Base-by-base conservation (phyloP, 1,140 invertebrate species). In the Pantala flavescens region DNA sequence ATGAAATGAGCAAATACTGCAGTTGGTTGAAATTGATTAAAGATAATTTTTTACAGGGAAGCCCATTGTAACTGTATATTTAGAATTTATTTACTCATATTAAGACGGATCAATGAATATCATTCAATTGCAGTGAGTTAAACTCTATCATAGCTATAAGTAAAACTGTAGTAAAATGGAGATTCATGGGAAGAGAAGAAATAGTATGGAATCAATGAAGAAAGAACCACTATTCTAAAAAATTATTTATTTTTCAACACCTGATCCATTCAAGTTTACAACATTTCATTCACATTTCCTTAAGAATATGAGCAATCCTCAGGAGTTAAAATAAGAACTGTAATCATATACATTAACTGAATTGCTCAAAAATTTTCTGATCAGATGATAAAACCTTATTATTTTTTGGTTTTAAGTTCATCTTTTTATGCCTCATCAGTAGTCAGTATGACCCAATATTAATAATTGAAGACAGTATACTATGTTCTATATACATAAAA, bases 231-330 rank as follows among this genome's bases (percentile, higher is more conserved):
- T 36, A 36, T 36, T 63, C 49, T 63, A 63, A 63, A 63, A 63
- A 63, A 63, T 63, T 63, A 63, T 63, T 63, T 63, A 63, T 63
- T 63, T 36, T 63, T 63, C 49, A 63, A 63, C 49, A 63, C 49
- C 49, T 63, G n/a, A 63, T 63, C 49, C 49, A 63, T 63, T 63
- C 49, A 63, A 63, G 14, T 63, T 63, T 63, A 63, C 49, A 63
- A 63, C 49, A 63, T 63, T 63, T 63, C 49, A 63, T 63, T 63
- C 49, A 63, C 49, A 63, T 63, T 19, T 63, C n/a, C 49, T 19
- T 63, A 19, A 63, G 49, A 63, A 63, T 16, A 63, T 63, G 49
- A 63, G 49, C 49, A 63, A 63, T 21, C 49, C 49, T 63, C 49
- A 63, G 49, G 49, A 63, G n/a, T 19, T 63, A 21, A 63, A 63